phyloP scores from a whole-genome alignment of 2,113 vertebrate species.

The Bos indicus region DNA sequence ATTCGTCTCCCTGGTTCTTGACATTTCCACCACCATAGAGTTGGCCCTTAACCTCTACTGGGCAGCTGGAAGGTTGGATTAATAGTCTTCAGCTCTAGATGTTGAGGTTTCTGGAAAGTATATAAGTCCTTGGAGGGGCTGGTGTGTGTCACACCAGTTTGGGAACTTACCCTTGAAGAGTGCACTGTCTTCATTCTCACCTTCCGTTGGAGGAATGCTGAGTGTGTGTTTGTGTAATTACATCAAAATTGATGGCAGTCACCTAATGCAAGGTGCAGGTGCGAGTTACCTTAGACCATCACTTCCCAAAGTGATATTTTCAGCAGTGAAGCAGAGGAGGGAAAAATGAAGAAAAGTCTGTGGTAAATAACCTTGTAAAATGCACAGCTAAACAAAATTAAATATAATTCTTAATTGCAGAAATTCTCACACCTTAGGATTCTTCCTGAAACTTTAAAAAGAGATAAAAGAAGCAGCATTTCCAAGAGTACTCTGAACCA shows the following conservation, averaged over 20 bases:
- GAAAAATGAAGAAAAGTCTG: background rate
- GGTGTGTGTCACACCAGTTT: background rate
- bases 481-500: background rate
- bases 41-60: background rate
- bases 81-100: background rate
- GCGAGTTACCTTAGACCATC: background rate
- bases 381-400: background rate
- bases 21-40: background rate
- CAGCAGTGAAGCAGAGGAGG: background rate
- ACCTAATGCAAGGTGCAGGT: background rate
- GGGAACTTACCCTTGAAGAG: background rate
- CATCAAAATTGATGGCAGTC: background rate
- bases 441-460: background rate
- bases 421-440: background rate
- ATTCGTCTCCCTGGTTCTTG: background rate
- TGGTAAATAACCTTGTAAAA: background rate
- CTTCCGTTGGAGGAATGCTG: background rate
- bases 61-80: background rate
- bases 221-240: background rate
- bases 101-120: background rate
- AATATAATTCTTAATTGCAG: background rate
- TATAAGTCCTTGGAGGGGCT: background rate
- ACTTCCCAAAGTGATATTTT: background rate
- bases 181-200: background rate
- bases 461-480: background rate